phyloP scores from a whole-genome alignment of 2,888 invertebrate genomes.

The Diaphora mendica region DNA sequence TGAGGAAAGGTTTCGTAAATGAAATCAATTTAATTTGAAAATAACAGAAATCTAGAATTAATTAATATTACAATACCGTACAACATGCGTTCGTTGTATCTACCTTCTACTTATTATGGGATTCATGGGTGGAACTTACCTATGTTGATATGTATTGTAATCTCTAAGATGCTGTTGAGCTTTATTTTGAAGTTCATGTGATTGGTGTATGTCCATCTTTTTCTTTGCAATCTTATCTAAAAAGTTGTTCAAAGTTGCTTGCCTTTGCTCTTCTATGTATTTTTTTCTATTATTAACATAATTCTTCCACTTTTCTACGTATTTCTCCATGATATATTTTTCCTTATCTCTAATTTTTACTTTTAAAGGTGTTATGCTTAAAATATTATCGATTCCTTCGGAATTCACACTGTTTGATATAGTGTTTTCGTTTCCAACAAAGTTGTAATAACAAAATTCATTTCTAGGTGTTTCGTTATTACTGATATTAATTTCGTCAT shows the following conservation, averaged over 20 bases:
- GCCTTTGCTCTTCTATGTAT: slow-evolving; percentile 62
- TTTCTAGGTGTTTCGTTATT: slow-evolving; percentile 20
- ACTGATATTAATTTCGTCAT: slow-evolving; percentile 19
- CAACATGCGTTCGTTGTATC: neutral
- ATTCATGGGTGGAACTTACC: slow-evolving; percentile 55
- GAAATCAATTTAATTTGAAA: neutral
- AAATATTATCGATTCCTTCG: slow-evolving; percentile 53
- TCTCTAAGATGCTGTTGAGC: slow-evolving; percentile 67
- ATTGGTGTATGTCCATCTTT: slow-evolving; percentile 58
- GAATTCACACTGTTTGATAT: slow-evolving; percentile 17
- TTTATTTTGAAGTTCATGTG: slow-evolving; percentile 59
- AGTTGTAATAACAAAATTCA: slow-evolving; percentile 14
- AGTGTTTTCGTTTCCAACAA: slow-evolving; percentile 7
- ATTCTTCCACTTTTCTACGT: slow-evolving; percentile 70
- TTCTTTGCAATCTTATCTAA: slow-evolving; percentile 76
- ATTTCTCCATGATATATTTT: slow-evolving; percentile 65
- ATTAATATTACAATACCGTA: neutral
- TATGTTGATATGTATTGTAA: slow-evolving; percentile 78
- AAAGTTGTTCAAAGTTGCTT: slow-evolving; percentile 70
- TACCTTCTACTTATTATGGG: neutral
- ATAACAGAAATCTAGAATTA: neutral
- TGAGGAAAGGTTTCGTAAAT: neutral
- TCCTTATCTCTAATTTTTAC: slow-evolving; percentile 59
- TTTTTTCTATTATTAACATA: slow-evolving; percentile 64
- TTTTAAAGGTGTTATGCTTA: slow-evolving; percentile 66